These are phyloP conservation scores for Cyclura pinguis DNA, from an alignment of 2,797 vertebrate species.

Conservation along the genomic window DNA sequence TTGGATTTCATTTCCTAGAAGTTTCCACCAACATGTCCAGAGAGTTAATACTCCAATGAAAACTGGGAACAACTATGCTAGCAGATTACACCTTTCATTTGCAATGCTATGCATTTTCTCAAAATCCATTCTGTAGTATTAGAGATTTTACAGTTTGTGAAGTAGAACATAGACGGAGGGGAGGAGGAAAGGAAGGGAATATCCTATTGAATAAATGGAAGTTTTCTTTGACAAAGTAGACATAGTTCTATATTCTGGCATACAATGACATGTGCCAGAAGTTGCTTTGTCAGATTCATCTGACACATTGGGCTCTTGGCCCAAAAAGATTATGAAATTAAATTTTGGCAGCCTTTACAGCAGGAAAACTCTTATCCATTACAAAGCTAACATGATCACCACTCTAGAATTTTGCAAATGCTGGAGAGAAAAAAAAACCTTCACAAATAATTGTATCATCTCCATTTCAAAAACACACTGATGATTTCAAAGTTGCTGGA, in stretches of 20 bases:
- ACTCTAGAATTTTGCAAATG: neutral
- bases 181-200: neutral
- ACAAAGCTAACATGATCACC: neutral
- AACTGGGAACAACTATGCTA: neutral
- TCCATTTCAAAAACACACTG: conserved; percentile 43
- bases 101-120: too few species aligned
- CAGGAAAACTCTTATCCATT: neutral
- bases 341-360: neutral
- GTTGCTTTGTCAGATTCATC: neutral
- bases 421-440: neutral
- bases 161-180: too few species aligned
- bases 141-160: neutral
- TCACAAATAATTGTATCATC: neutral
- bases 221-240: neutral
- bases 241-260: neutral
- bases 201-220: neutral
- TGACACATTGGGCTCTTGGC: neutral
- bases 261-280: neutral
- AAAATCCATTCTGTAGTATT: neutral
- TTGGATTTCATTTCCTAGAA: neutral
- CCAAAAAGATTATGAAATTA: neutral
- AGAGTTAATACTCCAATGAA: neutral
- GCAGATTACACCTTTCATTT: too few species aligned
- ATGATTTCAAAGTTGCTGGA: conserved; percentile 45
- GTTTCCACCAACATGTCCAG: neutral